Conservation (phyloP, 2,113 vertebrate species). For the Monarcha castaneiventris region DNA sequence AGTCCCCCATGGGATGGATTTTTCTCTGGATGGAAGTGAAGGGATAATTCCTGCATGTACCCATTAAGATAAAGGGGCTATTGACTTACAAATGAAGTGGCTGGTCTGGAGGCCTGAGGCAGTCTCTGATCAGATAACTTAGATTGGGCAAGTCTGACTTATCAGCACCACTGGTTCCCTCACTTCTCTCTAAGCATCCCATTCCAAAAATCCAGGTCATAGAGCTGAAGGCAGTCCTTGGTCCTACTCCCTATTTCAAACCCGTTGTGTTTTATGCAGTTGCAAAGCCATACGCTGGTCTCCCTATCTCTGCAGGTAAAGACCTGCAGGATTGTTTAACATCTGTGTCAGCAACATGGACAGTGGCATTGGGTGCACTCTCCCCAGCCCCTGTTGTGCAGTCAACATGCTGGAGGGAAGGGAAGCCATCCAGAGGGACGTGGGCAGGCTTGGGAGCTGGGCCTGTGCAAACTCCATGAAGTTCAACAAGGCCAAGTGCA, state of each 20-base stretch:
- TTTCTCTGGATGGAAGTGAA: background rate
- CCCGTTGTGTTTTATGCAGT: background rate
- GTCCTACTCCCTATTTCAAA: background rate
- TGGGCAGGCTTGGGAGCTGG: background rate
- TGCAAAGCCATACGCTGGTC: background rate
- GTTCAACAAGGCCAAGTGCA: background rate
- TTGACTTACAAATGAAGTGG: background rate
- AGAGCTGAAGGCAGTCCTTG: background rate
- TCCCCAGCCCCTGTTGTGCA: background rate
- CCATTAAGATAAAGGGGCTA: background rate
- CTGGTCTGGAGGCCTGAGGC: background rate
- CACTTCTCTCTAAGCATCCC: background rate
- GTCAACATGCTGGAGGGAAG: background rate
- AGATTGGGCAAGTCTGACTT: background rate
- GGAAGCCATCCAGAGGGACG: background rate
- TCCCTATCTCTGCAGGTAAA: background rate
- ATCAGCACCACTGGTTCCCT: background rate
- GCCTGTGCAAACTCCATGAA: background rate
- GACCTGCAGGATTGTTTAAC: background rate
- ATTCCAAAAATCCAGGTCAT: background rate
- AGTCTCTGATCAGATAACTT: background rate
- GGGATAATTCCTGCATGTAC: background rate
- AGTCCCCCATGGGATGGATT: background rate
- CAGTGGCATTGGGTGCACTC: background rate
- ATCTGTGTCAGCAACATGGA: background rate